phyloP scores from a whole-genome alignment of 1,140 invertebrate species.

The Apis florea region DNA sequence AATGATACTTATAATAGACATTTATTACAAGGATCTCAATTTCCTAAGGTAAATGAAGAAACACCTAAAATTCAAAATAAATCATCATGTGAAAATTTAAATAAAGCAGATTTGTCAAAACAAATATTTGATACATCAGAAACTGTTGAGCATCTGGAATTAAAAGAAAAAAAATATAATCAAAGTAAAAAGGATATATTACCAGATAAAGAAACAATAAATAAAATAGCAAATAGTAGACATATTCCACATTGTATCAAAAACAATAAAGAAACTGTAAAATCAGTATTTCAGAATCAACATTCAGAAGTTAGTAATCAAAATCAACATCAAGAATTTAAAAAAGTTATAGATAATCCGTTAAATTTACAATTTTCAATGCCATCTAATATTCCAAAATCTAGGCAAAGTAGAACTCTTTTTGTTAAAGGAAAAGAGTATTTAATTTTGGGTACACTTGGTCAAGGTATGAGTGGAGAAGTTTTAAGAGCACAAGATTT shows the following conservation, averaged over 20 bases:
- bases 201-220: not conserved
- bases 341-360: conserved; percentile 17
- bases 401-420: conserved; percentile 55
- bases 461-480: conserved; percentile 83
- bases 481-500: conserved; percentile 80
- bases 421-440: conserved; percentile 73
- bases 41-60: conserved; percentile 20
- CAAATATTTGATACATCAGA: conserved; percentile 9
- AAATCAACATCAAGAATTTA: conserved; percentile 19
- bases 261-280: conserved; percentile 7
- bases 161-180: conserved; percentile 44
- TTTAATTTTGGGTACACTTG: conserved; percentile 76
- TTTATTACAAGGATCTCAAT: conserved; percentile 21
- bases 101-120: not conserved
- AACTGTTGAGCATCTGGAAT: not conserved
- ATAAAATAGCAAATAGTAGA: not conserved
- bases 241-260: not conserved
- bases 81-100: not conserved
- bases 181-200: not conserved
- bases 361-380: conserved; percentile 57
- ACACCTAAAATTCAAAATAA: not conserved
- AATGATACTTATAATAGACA: not conserved
- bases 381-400: conserved; percentile 38
- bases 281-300: conserved; percentile 1
- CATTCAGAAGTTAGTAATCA: conserved; percentile 3